Conservation (phyloP, 2,888 invertebrate species). For the Tiliacea aurago region DNA sequence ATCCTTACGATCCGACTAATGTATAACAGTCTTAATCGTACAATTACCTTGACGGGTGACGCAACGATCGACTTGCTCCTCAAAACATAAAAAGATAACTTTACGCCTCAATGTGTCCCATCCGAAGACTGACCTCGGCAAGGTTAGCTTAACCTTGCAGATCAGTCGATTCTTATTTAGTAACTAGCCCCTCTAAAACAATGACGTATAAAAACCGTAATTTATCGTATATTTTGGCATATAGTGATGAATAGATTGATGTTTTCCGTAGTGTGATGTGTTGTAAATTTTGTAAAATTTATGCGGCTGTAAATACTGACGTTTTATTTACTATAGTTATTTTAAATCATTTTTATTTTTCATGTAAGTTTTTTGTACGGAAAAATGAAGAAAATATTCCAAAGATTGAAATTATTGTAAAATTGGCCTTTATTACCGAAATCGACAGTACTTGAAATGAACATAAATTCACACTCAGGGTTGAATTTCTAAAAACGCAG, state of each 20-base stretch:
- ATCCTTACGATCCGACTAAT: too few species aligned
- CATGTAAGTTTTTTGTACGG: background rate
- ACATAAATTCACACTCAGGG: too few species aligned
- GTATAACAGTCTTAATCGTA: too few species aligned
- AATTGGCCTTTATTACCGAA: background rate
- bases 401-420: background rate
- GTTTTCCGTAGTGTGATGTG: constrained; percentile 39
- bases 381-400: background rate
- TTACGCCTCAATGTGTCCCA: constrained; percentile 18
- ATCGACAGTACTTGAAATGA: too few species aligned
- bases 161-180: constrained; percentile 11
- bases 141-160: constrained; percentile 34
- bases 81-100: constrained; percentile 1
- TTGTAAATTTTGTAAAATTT: constrained; percentile 50
- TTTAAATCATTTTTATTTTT: constrained; percentile 39
- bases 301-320: constrained; percentile 36
- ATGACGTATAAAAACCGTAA: constrained; percentile 31
- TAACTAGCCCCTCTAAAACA: constrained; percentile 4
- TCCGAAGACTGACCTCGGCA: constrained; percentile 11
- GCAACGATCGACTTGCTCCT: background rate
- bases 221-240: constrained; percentile 56
- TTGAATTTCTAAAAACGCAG: too few species aligned
- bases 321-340: constrained; percentile 39
- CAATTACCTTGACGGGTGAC: constrained; percentile 7
- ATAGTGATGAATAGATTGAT: constrained; percentile 56